Evolutionary conservation across 2,888 invertebrate genomes (phyloP).

Genomic region (Erebia epiphron): DNA sequence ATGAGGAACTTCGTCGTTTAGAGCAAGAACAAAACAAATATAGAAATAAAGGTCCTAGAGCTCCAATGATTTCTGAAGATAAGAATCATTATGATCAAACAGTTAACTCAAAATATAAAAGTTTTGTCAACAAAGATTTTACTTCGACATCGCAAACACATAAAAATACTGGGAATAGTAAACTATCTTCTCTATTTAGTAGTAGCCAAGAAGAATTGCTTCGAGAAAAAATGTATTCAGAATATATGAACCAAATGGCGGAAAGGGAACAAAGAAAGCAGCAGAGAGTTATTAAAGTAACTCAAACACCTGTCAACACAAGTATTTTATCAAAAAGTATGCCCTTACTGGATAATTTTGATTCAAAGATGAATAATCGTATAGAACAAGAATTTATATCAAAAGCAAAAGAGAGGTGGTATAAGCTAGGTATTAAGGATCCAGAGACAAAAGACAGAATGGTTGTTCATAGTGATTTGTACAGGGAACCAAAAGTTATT

Average conservation of each 20-base stretch:
- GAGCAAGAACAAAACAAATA: conserved; percentile 78
- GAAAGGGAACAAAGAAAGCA: conserved; percentile 90
- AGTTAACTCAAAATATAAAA: conserved; percentile 45
- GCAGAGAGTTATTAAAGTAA: conserved; percentile 91
- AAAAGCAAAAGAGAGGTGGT: conserved; percentile 88
- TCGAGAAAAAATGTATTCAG: conserved; percentile 92
- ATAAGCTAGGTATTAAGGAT: conserved; percentile 87
- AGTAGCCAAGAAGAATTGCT: conserved; percentile 88
- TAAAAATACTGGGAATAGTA: conserved; percentile 50
- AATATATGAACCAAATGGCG: conserved; percentile 90
- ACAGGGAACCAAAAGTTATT: conserved; percentile 70
- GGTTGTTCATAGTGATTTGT: conserved; percentile 60
- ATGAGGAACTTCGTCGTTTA: conserved; percentile 84
- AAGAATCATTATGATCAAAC: conserved; percentile 50
- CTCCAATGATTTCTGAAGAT: conserved; percentile 69
- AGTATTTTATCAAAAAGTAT: conserved; percentile 65
- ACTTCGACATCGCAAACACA: conserved; percentile 35
- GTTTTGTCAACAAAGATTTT: conserved; percentile 14
- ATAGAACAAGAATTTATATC: conserved; percentile 91
- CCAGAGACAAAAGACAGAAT: conserved; percentile 85
- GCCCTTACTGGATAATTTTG: conserved; percentile 61
- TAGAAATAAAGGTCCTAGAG: conserved; percentile 61
- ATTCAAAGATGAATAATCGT: conserved; percentile 74
- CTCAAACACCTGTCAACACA: conserved; percentile 73
- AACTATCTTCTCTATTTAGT: conserved; percentile 68